Conservation (phyloP, 1,140 invertebrate species). For the Micrasema longulum region DNA sequence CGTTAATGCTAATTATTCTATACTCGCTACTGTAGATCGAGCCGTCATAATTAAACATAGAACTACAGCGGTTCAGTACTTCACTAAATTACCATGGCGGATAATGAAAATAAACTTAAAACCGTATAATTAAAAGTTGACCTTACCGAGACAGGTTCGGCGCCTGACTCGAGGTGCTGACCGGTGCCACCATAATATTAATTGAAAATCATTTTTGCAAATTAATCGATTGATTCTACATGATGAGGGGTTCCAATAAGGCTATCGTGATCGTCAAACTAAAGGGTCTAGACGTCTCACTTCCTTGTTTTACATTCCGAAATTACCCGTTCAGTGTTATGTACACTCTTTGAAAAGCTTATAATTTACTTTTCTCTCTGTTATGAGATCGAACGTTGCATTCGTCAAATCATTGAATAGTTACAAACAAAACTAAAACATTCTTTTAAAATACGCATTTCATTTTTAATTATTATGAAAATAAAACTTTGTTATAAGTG, state of each 20-base stretch:
- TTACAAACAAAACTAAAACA: no score
- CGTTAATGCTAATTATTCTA: no score
- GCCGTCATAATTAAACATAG: slow-evolving; percentile 45
- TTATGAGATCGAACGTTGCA: no score
- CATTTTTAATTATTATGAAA: no score
- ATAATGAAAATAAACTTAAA: slow-evolving; percentile 47
- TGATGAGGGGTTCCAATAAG: slow-evolving; percentile 1
- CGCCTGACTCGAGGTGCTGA: neutral
- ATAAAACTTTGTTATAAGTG: no score
- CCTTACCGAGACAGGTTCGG: slow-evolving; percentile 18
- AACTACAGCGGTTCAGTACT: slow-evolving; percentile 33
- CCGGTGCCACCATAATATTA: slow-evolving; percentile 31
- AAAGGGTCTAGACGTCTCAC: slow-evolving; percentile 12
- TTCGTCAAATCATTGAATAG: no score
- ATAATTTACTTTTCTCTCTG: no score
- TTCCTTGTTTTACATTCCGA: neutral
- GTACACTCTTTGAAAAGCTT: slow-evolving; percentile 14
- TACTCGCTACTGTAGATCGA: slow-evolving; percentile 24
- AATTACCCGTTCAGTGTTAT: slow-evolving; percentile 11
- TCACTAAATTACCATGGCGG: slow-evolving; percentile 32
- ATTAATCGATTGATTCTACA: slow-evolving; percentile 44
- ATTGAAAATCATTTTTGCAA: slow-evolving; percentile 40
- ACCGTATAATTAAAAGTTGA: slow-evolving; percentile 40
- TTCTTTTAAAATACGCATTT: no score
- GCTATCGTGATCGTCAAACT: neutral